A percentile compares a stretch with the other conserved stretches of the same genome.
phyloP scores from a whole-genome alignment of 1,140 invertebrate genomes.

The Archivesica marissinica region DNA sequence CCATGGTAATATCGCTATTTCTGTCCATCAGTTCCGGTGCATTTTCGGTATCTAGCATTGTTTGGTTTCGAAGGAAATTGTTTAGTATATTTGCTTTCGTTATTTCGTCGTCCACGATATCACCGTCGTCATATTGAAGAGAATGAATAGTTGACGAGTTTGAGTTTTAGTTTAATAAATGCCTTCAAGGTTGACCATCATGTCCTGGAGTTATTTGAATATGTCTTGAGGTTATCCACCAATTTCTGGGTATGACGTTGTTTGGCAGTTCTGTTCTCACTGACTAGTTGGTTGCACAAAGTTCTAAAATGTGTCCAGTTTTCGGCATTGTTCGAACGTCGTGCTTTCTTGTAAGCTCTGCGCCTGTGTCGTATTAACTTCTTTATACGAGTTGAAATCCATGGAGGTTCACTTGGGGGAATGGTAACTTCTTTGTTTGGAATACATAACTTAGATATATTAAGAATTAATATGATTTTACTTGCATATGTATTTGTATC shows the following conservation, averaged over 20 bases:
- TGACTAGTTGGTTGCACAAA: not conserved
- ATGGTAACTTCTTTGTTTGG: conserved; percentile 15
- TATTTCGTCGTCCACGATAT: not conserved
- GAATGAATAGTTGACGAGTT: not conserved
- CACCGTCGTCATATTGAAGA: not conserved
- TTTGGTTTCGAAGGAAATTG: conserved; percentile 3
- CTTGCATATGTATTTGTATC: not conserved
- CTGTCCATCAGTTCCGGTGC: not conserved
- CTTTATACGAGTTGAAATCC: not conserved
- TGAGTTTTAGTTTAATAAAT: not conserved
- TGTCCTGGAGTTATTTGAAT: not conserved
- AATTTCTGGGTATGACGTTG: not conserved
- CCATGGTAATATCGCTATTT: not conserved
- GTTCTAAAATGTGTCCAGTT: not conserved
- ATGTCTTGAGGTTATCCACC: not conserved
- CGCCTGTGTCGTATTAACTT: not conserved
- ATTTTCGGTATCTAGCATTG: not conserved
- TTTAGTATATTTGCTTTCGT: conserved; percentile 15
- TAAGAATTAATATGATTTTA: not conserved
- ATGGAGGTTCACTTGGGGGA: not conserved
- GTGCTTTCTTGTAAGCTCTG: conserved; percentile 20
- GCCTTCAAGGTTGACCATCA: not conserved
- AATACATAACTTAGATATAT: not conserved
- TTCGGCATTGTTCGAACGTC: not conserved
- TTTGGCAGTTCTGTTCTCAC: not conserved